Conservation (phyloP, 2,888 invertebrate species). For the Panopea generosa region DNA sequence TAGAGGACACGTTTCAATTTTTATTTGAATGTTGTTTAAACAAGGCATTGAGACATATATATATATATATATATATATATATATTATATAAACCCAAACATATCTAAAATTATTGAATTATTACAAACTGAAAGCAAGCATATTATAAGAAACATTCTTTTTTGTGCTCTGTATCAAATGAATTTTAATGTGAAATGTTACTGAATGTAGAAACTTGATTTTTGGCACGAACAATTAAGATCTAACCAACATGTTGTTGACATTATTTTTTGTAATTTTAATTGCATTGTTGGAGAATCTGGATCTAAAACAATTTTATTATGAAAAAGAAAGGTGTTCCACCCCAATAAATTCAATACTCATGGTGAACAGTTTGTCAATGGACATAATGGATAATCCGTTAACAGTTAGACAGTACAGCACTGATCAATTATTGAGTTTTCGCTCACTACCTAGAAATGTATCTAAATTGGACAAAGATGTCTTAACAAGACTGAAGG, state of each 20-base stretch:
- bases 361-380: not conserved
- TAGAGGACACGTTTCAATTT: no score
- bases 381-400: slow-evolving; percentile 1
- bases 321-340: not conserved
- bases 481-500: not conserved
- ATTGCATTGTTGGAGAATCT: slow-evolving; percentile 3
- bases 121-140: no score
- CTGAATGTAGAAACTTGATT: not conserved
- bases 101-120: no score
- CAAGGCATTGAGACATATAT: no score
- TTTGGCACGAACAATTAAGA: not conserved
- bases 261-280: not conserved
- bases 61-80: no score
- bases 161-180: not conserved
- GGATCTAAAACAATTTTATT: not conserved
- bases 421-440: not conserved
- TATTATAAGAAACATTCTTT: no score
- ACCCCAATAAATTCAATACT: not conserved
- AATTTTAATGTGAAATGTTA: not conserved
- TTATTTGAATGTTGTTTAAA: no score
- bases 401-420: slow-evolving; percentile 4
- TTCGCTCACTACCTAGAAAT: not conserved
- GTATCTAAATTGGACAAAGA: slow-evolving; percentile 1
- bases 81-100: no score
- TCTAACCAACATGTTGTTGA: not conserved